A percentile compares a stretch with the other conserved stretches of the same genome.
These are phyloP conservation scores for Euwallacea similis DNA, from an alignment of 1,140 invertebrate genomes.

Conservation along the genomic window DNA sequence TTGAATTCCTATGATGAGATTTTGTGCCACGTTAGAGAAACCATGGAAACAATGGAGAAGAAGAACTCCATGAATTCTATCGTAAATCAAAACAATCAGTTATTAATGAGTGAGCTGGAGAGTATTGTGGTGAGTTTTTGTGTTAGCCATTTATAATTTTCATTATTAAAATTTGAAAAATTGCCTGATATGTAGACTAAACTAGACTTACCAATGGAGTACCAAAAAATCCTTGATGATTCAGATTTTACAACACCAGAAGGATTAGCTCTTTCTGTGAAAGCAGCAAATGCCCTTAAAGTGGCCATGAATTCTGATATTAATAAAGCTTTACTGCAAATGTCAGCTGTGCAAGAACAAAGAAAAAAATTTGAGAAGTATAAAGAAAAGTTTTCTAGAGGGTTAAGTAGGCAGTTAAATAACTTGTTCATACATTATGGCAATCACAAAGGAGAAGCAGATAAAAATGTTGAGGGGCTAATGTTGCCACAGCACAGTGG, in stretches of 20 bases:
- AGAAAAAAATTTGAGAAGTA: slow-evolving; percentile 82
- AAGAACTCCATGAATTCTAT: slow-evolving; percentile 89
- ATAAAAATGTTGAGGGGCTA: slow-evolving; percentile 60
- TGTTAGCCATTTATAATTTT: not conserved
- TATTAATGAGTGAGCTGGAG: slow-evolving; percentile 77
- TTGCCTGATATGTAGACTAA: slow-evolving; percentile 59
- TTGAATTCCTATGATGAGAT: slow-evolving; percentile 79
- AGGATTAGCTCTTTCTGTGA: slow-evolving; percentile 75
- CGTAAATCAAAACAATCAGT: slow-evolving; percentile 81
- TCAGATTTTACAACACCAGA: slow-evolving; percentile 66
- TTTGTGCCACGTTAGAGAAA: slow-evolving; percentile 77
- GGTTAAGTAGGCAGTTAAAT: slow-evolving; percentile 83
- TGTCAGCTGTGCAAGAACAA: slow-evolving; percentile 87
- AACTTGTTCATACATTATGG: slow-evolving; percentile 92
- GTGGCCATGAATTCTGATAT: slow-evolving; percentile 75
- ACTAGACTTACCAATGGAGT: slow-evolving; percentile 72
- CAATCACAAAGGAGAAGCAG: slow-evolving; percentile 57
- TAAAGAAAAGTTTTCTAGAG: slow-evolving; percentile 80
- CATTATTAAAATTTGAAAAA: slow-evolving; percentile 12
- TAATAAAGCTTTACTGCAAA: slow-evolving; percentile 65
- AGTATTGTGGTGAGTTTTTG: slow-evolving; percentile 70
- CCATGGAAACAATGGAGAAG: slow-evolving; percentile 88
- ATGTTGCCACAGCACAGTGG: slow-evolving; percentile 73
- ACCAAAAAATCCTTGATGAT: slow-evolving; percentile 66
- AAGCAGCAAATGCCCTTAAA: slow-evolving; percentile 78